Evolutionary conservation across 2,797 vertebrate species (phyloP).

Genomic region (Ptychadena robeensis): DNA sequence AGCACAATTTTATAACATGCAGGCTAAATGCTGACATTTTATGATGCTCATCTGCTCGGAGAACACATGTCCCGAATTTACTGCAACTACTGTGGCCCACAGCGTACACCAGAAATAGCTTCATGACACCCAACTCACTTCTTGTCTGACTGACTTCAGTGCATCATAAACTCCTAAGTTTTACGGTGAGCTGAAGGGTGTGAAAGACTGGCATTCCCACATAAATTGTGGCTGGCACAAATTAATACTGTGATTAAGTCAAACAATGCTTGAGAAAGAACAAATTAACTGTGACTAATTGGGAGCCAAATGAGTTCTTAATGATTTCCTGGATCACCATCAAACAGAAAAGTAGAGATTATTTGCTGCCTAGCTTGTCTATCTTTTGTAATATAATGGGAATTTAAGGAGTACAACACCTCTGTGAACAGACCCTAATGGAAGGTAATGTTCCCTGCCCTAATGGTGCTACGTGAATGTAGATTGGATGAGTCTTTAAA

Average conservation of each 20-base stretch:
- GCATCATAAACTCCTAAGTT: background rate
- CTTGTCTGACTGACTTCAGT: background rate
- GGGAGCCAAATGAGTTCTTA: slow-evolving; percentile 1
- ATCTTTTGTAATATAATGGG: background rate
- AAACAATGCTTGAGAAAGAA: slow-evolving; percentile 8
- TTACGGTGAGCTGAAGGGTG: background rate
- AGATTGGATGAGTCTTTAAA: too few species aligned
- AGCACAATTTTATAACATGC: background rate
- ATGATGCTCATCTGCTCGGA: background rate
- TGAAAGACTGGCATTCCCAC: background rate
- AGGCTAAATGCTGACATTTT: background rate
- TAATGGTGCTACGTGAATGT: background rate
- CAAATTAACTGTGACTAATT: slow-evolving; percentile 9
- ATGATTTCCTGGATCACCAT: slow-evolving; percentile 11
- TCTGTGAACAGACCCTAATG: background rate
- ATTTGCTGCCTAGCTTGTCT: background rate
- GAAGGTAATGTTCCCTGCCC: background rate
- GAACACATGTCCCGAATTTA: background rate
- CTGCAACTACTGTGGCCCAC: background rate
- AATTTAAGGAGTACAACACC: background rate
- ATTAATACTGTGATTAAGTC: slow-evolving; percentile 2
- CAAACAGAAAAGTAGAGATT: background rate
- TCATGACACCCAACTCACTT: background rate
- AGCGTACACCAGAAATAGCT: background rate
- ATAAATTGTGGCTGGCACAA: background rate